Evolutionary conservation across 2,888 invertebrate genomes (phyloP), one percentile per base, ranked within the genome.

Genomic region (Coelopa pilipes): DNA sequence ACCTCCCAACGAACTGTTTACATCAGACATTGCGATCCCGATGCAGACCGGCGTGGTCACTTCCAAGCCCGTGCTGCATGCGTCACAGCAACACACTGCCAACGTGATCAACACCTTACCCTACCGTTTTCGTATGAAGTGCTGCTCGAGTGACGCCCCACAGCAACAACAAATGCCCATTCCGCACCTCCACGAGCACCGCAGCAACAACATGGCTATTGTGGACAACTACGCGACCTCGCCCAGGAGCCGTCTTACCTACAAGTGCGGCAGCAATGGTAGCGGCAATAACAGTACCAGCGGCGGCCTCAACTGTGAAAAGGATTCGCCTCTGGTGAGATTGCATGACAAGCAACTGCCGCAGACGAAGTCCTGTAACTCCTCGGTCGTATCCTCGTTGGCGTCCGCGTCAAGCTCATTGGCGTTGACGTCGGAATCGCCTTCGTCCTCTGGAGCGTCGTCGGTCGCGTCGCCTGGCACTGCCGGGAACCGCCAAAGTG

Each of bases 81-180:
- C 75, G 71, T 59, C 53, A n/a, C 75, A 72, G 63, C 70, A 74
- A 53, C 72, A 72, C 19, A 17, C 71, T 50, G 15, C 73, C 24
- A 46, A 65, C 73, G 46, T 63, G 65, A 49, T 50, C 21, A 74
- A 72, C 57, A 84, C 84, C 2, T 76, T 86, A 65, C 84, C 86
- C 5, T 87, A 87, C 74, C 83, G 84, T 63, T 83, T 86, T 60
- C 82, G 83, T 21, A 81, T 83, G 79, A 88, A 87, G 79, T 88
- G 88, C 74, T 87, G 87, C 65, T 62, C 75, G 17, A 19, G 70
- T 63, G 7, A 75, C 53, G 0, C 15, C 60, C 34, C 66, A 45
- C 53, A 71, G 66, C 70, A n/a, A 17, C 73, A 71, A 47, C 60
- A 59, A 62, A 24, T 21, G 12, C 69, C 19, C 70, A 57, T 68